Evolutionary conservation across 2,888 invertebrate species (phyloP), one percentile per base, ranked within the genome.

Genomic region (Eumacrocentrus americanus): DNA sequence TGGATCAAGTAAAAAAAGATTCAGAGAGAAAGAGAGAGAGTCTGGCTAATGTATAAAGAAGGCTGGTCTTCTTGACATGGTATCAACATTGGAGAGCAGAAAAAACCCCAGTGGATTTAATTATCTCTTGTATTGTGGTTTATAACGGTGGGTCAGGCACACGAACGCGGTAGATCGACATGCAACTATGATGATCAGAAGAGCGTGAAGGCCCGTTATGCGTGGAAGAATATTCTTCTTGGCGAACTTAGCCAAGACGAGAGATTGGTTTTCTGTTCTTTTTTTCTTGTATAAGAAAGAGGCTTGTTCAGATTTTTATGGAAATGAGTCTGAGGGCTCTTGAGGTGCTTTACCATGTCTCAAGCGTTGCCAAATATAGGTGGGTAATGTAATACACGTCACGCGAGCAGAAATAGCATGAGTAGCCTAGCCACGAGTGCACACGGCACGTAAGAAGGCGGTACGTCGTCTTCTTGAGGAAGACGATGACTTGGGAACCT

Each of bases 301-400:
- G n/a, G n/a, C n/a, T n/a, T n/a, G n/a, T 23, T 46, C 12, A 25
- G 7, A 46, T 54, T 47, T 56, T 57, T 55, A 38, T 52, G 51
- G 53, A 59, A 61, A 59, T 59, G 29, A 42, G 40, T 14, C 34
- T 29, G 50, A 50, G 55, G 50, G 48, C 35, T 42, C 38, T 40
- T 47, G 23, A 58, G 59, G 58, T 62, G 54, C 42, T 42, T 38
- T 40, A 16, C 48, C 53, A 48, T 67, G 67, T 70, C 61, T 66
- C 68, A 63, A 62, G 61, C 70, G 70, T 66, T 29, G 69, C 85
- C 85, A 82, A 85, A 84, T 85, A 84, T 84, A 85, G 85, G 75
- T 70, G 72, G 78, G 84, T 84, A 84, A 85, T 83, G 83, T 81
- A 83, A 85, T 84, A 83, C 83, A 83, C 80, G 79, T 80, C 81